Evolutionary conservation across 2,113 vertebrate species (phyloP).

Genomic region (Phocoena sinus): DNA sequence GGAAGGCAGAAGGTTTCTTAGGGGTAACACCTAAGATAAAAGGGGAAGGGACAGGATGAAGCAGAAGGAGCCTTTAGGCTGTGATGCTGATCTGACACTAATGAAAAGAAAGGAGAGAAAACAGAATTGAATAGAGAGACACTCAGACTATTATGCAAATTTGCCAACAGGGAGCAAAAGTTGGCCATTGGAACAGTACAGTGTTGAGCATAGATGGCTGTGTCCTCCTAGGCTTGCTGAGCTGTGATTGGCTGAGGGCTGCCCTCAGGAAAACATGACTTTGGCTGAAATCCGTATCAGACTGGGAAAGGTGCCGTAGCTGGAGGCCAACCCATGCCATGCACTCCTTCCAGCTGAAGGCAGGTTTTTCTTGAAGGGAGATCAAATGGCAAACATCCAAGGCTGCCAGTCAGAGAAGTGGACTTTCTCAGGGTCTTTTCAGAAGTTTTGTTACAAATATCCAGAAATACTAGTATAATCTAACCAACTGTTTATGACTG

Average conservation of each 20-base stretch:
- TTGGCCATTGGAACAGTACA: background rate
- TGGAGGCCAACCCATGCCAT: background rate
- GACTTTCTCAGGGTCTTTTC: background rate
- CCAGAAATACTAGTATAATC: background rate
- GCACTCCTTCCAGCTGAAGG: background rate
- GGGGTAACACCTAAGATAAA: background rate
- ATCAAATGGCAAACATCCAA: background rate
- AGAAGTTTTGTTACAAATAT: background rate
- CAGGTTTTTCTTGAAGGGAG: background rate
- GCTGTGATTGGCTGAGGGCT: background rate
- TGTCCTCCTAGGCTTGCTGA: background rate
- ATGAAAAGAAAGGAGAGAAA: background rate
- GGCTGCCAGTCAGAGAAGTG: background rate
- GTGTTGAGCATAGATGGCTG: background rate
- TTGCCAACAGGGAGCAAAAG: background rate
- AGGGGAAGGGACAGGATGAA: background rate
- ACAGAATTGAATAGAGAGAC: background rate
- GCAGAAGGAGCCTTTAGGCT: background rate
- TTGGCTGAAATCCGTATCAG: background rate
- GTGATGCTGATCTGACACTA: background rate
- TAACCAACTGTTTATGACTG: background rate
- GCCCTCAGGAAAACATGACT: background rate
- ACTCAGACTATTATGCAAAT: background rate
- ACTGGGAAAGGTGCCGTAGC: background rate
- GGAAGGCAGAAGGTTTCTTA: background rate